phyloP scores from a whole-genome alignment of 2,113 vertebrate genomes.

The Podarcis raffonei region DNA sequence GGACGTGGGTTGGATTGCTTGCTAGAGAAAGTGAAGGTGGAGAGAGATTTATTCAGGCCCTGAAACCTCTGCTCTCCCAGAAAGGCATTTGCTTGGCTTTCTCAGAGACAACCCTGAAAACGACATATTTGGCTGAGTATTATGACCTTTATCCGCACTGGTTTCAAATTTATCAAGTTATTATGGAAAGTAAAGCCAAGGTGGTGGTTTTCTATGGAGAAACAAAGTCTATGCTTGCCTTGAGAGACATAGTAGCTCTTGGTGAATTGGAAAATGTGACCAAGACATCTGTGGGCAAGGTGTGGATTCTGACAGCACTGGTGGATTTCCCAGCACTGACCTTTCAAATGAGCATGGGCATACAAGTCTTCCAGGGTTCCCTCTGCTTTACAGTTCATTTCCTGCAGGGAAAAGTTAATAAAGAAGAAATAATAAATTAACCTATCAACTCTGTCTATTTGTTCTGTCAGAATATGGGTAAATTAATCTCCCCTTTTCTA shows the following conservation, averaged over 20 bases:
- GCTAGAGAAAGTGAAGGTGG: neutral
- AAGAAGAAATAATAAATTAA: too few relatives aligned
- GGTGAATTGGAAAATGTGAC: neutral
- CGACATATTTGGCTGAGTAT: neutral
- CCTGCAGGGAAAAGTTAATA: too few relatives aligned
- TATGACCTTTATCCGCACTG: fast-evolving
- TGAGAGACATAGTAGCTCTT: neutral
- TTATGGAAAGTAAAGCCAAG: neutral
- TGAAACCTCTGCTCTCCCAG: neutral
- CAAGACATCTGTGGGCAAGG: neutral
- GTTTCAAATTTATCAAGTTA: neutral
- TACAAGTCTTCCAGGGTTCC: neutral
- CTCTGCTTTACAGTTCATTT: neutral
- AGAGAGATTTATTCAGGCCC: neutral
- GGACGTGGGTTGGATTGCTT: neutral
- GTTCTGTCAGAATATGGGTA: too few relatives aligned
- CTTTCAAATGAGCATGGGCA: neutral
- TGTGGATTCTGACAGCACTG: constrained; percentile 1
- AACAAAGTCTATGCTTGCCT: neutral
- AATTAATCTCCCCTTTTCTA: too few relatives aligned
- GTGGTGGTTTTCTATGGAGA: neutral
- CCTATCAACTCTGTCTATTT: too few relatives aligned
- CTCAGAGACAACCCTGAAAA: neutral
- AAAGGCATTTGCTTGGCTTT: neutral
- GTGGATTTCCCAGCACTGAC: neutral